A percentile compares a stretch with the other conserved stretches of the same genome.
These are phyloP conservation scores for Ruditapes philippinarum DNA, from an alignment of 1,140 invertebrate species.

Conservation along the genomic window DNA sequence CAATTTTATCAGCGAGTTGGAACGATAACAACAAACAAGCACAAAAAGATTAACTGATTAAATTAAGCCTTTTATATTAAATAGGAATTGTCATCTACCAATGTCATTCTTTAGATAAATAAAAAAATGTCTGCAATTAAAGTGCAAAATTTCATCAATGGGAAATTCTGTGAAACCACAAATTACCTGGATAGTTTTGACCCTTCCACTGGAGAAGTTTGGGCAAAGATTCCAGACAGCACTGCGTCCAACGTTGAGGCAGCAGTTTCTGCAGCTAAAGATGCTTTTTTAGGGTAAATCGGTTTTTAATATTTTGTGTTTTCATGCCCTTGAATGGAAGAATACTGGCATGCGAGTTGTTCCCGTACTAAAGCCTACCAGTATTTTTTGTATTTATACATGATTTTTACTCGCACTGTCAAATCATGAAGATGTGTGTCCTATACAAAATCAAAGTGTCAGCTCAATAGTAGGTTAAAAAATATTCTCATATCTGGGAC, in stretches of 20 bases:
- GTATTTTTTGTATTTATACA: too few relatives aligned
- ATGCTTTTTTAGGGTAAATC: slow-evolving; percentile 80
- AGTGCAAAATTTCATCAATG: slow-evolving; percentile 87
- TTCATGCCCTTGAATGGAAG: too few relatives aligned
- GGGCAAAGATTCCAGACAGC: slow-evolving; percentile 88
- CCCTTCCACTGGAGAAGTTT: slow-evolving; percentile 88
- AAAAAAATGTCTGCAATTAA: slow-evolving; percentile 55
- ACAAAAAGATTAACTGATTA: slow-evolving; percentile 28
- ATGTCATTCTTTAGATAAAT: neutral
- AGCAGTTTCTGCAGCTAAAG: slow-evolving; percentile 86
- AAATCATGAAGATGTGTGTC: too few relatives aligned
- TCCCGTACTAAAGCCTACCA: too few relatives aligned
- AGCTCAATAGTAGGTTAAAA: too few relatives aligned
- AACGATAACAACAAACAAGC: neutral
- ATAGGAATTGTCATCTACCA: neutral
- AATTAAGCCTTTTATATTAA: neutral
- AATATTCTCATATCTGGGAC: too few relatives aligned
- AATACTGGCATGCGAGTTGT: too few relatives aligned
- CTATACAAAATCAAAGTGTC: too few relatives aligned
- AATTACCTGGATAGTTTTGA: slow-evolving; percentile 87
- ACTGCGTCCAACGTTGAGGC: slow-evolving; percentile 83
- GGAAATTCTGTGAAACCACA: slow-evolving; percentile 83
- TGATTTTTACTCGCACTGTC: too few relatives aligned
- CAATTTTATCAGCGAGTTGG: neutral
- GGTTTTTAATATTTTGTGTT: too few relatives aligned